These are phyloP conservation scores for Percina caprodes DNA, from an alignment of 2,113 vertebrate species.

Conservation along the genomic window DNA sequence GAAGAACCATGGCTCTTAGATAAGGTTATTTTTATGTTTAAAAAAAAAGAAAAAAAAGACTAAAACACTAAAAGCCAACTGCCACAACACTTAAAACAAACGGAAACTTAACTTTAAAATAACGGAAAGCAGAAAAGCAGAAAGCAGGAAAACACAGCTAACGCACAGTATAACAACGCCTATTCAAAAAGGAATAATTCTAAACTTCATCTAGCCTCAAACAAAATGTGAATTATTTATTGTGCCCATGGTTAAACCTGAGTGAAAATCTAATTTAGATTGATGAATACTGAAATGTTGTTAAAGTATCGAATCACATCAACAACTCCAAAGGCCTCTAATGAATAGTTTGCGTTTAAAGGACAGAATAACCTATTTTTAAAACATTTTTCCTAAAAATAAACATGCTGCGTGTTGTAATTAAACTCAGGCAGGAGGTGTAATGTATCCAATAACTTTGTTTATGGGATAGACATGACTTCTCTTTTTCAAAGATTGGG, in stretches of 20 bases:
- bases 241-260: background rate
- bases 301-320: background rate
- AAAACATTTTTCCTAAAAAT: background rate
- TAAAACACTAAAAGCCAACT: background rate
- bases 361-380: too few relatives aligned
- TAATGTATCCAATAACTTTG: too few relatives aligned
- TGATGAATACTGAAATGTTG: background rate
- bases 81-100: background rate
- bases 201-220: slow-evolving; percentile 2
- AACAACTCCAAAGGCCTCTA: background rate
- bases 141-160: background rate
- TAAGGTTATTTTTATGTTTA: background rate
- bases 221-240: background rate
- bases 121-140: background rate
- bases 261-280: background rate
- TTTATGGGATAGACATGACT: background rate
- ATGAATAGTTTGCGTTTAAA: background rate
- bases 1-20: background rate
- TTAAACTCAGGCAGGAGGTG: background rate
- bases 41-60: background rate
- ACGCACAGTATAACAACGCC: background rate
- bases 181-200: background rate
- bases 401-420: background rate
- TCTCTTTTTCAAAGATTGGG: background rate
- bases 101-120: background rate